Percentiles rank a stretch among this genome's conserved stretches.
Conservation (phyloP, 2,113 vertebrate genomes). For the Sialia sialis region DNA sequence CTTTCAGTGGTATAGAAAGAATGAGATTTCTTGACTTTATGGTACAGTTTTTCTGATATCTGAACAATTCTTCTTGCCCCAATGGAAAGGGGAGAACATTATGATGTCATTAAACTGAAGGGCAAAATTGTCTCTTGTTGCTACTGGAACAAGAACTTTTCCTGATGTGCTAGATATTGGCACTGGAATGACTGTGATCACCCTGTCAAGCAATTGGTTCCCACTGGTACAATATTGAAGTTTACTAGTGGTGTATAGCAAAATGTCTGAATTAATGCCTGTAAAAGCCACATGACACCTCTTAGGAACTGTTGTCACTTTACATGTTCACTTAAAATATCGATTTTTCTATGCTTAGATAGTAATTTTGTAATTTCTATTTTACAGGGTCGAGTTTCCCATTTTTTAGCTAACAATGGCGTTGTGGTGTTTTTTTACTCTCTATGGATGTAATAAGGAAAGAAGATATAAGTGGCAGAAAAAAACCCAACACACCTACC, state of each 20-base stretch:
- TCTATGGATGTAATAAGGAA: neutral
- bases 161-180: rapidly evolving
- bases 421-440: neutral
- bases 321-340: neutral
- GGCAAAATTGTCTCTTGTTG: neutral
- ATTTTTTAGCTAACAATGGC: neutral
- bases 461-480: neutral
- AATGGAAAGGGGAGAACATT: neutral
- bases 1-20: neutral
- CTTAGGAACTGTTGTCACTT: neutral
- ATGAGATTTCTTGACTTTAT: neutral
- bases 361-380: neutral
- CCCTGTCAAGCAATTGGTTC: neutral
- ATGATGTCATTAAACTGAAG: neutral
- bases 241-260: neutral
- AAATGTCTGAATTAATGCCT: neutral
- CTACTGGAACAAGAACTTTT: neutral
- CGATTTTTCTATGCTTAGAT: neutral
- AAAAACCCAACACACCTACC: neutral
- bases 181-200: rapidly evolving
- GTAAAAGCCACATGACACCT: neutral
- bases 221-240: neutral
- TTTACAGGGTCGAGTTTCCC: neutral
- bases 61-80: neutral
- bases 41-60: neutral